These are phyloP conservation scores for Chironomus riparius DNA, from an alignment of 2,888 invertebrate species.

Conservation along the genomic window DNA sequence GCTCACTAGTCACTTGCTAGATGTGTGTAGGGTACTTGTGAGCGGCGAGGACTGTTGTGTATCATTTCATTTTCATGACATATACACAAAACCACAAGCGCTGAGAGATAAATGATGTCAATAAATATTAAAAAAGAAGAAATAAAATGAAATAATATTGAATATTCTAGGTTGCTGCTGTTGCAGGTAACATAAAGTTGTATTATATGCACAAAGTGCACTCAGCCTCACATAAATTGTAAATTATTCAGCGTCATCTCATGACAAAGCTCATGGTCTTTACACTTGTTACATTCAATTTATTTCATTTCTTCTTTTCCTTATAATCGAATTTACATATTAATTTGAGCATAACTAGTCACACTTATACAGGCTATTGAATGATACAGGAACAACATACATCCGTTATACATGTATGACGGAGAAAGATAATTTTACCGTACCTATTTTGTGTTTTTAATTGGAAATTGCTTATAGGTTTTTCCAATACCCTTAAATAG, in stretches of 20 bases:
- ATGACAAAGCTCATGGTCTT: constrained; percentile 20
- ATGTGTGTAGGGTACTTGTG: neutral
- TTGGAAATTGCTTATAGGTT: neutral
- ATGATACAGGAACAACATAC: neutral
- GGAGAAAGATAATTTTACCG: no score
- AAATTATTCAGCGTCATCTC: constrained; percentile 11
- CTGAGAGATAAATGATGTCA: constrained; percentile 19
- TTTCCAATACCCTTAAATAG: neutral
- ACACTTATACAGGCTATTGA: neutral
- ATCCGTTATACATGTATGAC: neutral
- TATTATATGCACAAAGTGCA: neutral
- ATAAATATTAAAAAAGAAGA: constrained; percentile 14
- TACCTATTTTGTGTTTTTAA: neutral
- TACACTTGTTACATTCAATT: constrained; percentile 17
- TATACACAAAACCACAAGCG: neutral
- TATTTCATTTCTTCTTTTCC: neutral
- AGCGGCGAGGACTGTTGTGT: no score
- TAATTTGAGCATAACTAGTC: constrained; percentile 23
- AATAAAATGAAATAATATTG: constrained; percentile 2
- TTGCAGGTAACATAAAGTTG: neutral
- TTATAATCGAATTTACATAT: constrained; percentile 20
- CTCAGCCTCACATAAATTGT: neutral
- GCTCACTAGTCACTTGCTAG: constrained; percentile 1
- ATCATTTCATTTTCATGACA: neutral
- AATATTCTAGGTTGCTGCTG: constrained; percentile 11